Evolutionary conservation across 2,888 invertebrate species (phyloP).

Genomic region (Drosophila meridionalis): DNA sequence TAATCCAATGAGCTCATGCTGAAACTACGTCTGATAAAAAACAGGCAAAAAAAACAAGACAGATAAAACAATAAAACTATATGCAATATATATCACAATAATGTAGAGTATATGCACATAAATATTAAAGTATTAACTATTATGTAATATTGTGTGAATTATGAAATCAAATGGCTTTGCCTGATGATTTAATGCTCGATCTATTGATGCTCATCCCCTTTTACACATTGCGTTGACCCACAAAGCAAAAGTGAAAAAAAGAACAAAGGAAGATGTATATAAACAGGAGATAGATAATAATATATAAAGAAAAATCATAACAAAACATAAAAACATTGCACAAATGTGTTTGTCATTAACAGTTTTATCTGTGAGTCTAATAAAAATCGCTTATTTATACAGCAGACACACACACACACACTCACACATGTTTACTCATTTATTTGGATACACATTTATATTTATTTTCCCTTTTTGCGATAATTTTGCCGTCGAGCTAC

Average conservation of each 20-base stretch:
- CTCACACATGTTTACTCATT: constrained; percentile 54
- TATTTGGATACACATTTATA: constrained; percentile 66
- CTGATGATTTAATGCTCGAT: constrained; percentile 24
- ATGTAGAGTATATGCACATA: not conserved
- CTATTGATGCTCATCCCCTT: constrained; percentile 13
- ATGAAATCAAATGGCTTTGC: constrained; percentile 11
- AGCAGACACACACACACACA: constrained; percentile 12
- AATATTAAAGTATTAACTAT: not conserved
- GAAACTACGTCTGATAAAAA: constrained; percentile 15
- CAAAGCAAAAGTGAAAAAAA: not conserved
- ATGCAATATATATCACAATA: constrained; percentile 2
- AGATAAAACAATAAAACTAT: constrained; percentile 1
- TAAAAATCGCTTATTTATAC: constrained; percentile 44
- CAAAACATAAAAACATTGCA: constrained; percentile 39
- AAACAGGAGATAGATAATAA: constrained; percentile 2
- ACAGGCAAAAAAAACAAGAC: not conserved
- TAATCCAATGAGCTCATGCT: constrained; percentile 30
- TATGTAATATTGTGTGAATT: not conserved
- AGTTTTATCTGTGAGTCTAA: constrained; percentile 62
- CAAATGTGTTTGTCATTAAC: constrained; percentile 65
- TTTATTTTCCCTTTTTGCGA: constrained; percentile 58
- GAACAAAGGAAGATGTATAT: not conserved
- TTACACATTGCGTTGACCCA: constrained; percentile 2
- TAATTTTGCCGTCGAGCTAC: constrained; percentile 42
- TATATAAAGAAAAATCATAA: constrained; percentile 26